phyloP scores from a whole-genome alignment of 2,888 invertebrate genomes.

The Lasioglossum malachurum region DNA sequence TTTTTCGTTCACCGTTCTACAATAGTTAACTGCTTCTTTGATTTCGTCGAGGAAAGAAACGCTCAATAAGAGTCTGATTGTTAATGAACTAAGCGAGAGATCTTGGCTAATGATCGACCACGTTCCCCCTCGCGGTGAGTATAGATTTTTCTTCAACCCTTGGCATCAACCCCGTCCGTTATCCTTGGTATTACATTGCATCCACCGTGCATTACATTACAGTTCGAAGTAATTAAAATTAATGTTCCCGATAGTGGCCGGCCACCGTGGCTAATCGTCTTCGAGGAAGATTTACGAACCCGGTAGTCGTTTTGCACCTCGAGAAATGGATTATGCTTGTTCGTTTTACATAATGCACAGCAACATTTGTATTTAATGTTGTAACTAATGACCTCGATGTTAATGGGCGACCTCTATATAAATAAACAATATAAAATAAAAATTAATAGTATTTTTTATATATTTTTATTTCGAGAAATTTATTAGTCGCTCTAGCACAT shows the following conservation, averaged over 20 bases:
- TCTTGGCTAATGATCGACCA: constrained; percentile 8
- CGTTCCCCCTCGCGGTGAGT: neutral
- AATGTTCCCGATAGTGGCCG: constrained; percentile 72
- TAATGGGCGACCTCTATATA: too few relatives aligned
- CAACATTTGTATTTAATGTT: too few relatives aligned
- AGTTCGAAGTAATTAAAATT: constrained; percentile 78
- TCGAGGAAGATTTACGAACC: constrained; percentile 53
- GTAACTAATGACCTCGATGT: too few relatives aligned
- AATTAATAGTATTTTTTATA: neutral
- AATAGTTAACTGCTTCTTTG: neutral
- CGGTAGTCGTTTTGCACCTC: neutral
- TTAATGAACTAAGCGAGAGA: neutral
- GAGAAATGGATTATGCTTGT: constrained; percentile 10
- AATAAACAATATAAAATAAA: neutral
- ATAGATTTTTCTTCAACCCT: constrained; percentile 13
- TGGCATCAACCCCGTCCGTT: constrained; percentile 39
- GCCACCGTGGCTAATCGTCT: constrained; percentile 55
- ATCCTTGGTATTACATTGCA: constrained; percentile 69
- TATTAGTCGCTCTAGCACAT: too few relatives aligned
- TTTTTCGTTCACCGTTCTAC: neutral
- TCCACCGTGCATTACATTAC: constrained; percentile 72
- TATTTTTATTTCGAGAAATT: neutral
- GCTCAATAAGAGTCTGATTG: neutral
- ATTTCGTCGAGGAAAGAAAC: neutral
- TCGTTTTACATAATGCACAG: neutral